Evolutionary conservation across 2,797 vertebrate genomes (phyloP).

Genomic region (Crypturellus tataupa): DNA sequence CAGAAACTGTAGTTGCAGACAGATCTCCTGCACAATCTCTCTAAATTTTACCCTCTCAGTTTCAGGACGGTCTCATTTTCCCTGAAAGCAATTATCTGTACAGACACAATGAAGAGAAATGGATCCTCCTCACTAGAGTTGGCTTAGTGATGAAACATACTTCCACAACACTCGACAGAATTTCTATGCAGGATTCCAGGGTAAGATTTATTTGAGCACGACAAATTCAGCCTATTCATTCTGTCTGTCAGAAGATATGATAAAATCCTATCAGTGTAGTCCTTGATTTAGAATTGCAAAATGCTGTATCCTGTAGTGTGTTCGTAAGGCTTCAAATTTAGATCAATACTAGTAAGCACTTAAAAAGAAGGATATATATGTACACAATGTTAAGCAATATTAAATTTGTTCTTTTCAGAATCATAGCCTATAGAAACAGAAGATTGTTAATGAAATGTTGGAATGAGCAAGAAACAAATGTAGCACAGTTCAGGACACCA

Average conservation of each 20-base stretch:
- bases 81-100: neutral
- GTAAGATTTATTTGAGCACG: neutral
- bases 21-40: neutral
- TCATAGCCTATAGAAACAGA: neutral
- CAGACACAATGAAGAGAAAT: neutral
- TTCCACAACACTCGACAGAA: neutral
- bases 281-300: neutral
- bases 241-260: neutral
- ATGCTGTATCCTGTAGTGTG: neutral
- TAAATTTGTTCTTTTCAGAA: neutral
- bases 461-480: neutral
- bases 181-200: neutral
- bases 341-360: neutral
- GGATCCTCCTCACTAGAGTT: neutral
- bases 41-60: neutral
- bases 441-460: neutral
- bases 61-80: neutral
- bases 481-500: neutral
- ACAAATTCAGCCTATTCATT: neutral
- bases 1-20: fast-evolving
- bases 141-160: neutral
- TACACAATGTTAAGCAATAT: neutral
- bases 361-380: neutral
- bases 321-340: neutral
- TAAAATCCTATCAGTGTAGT: neutral